Evolutionary conservation across 1,140 invertebrate genomes (phyloP), one percentile per base, ranked within the genome.

Genomic region (Drosophila repletoides): DNA sequence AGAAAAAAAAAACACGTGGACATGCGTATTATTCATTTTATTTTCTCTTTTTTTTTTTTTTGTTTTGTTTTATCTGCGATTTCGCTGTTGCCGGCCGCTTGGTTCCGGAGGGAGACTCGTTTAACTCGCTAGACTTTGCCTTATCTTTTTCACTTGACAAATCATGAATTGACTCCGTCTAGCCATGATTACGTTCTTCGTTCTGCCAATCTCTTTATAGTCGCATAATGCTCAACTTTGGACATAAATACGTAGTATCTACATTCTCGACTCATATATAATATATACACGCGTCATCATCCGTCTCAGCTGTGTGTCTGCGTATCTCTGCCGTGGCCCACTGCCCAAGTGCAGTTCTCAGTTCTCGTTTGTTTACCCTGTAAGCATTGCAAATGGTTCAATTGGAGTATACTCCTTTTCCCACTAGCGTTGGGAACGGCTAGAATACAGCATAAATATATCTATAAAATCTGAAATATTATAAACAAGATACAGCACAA

Each of bases 1-100:
- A 40, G 70, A 40, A 28, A 17, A 26, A 19, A 49, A n/a, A 7
- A 40, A 55, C 75, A 79, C 75, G 75, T 79, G 64, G 38, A n/a
- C n/a, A n/a, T n/a, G 7, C 21, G 29, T 36, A 7, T 14, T 60
- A 7, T 12, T 33, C 15, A 26, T 19, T 29, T 15, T 38, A 22
- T 22, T 10, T 24, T n/a, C n/a, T n/a, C 10, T 21, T 29, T 31
- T 5, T 29, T 14, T 34, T 2, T 34, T 7, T 24, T 26, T 36
- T 15, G 9, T n/a, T 33, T 29, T 21, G 24, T 22, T 24, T 49
- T 38, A 10, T 36, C n/a, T n/a, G n/a, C n/a, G n/a, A n/a, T n/a
- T 12, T 9, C 2, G 15, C 29, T 52, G 29, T 60, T 51, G 55
- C 55, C 12, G 63, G 4, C 33, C 36, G 19, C 28, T 5, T 14